A percentile compares a stretch with the other conserved stretches of the same genome.
Evolutionary conservation across 2,888 invertebrate genomes (phyloP).

Genomic region (Agrotis puta): DNA sequence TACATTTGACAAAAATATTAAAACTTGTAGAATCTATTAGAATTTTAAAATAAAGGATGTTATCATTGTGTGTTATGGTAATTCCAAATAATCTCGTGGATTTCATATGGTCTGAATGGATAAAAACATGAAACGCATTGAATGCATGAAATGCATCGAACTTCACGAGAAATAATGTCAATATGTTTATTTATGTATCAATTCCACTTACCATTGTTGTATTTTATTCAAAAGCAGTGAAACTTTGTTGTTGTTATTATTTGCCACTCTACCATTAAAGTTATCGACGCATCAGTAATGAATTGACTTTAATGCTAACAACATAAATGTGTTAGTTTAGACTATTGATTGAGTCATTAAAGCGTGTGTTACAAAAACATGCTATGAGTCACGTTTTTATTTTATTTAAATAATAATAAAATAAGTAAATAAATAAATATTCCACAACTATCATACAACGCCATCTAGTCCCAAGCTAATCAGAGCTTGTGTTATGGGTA

Average conservation of each 20-base stretch:
- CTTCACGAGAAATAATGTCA: not conserved
- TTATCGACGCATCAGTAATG: conserved; percentile 31
- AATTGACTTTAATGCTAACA: conserved; percentile 20
- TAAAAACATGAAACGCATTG: too few species aligned
- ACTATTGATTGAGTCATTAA: conserved; percentile 15
- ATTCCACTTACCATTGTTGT: not conserved
- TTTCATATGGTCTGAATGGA: too few species aligned
- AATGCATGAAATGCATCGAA: too few species aligned
- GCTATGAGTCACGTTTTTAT: not conserved
- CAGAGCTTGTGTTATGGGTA: too few species aligned
- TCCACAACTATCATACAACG: too few species aligned
- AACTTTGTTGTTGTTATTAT: conserved; percentile 23
- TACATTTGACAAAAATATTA: too few species aligned
- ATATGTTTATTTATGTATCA: not conserved
- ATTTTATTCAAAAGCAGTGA: not conserved
- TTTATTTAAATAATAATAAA: not conserved
- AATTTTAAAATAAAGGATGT: too few species aligned
- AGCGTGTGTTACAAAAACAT: not conserved
- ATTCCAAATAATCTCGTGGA: too few species aligned
- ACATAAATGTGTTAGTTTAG: conserved; percentile 22
- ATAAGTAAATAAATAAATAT: not conserved
- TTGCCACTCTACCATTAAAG: conserved; percentile 8
- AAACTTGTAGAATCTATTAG: too few species aligned
- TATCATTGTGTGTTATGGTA: too few species aligned
- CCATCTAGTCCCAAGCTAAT: too few species aligned